A percentile compares a stretch with the other conserved stretches of the same genome.
Conservation (phyloP, 2,888 invertebrate species). For the Aspidiotus rigidus region DNA sequence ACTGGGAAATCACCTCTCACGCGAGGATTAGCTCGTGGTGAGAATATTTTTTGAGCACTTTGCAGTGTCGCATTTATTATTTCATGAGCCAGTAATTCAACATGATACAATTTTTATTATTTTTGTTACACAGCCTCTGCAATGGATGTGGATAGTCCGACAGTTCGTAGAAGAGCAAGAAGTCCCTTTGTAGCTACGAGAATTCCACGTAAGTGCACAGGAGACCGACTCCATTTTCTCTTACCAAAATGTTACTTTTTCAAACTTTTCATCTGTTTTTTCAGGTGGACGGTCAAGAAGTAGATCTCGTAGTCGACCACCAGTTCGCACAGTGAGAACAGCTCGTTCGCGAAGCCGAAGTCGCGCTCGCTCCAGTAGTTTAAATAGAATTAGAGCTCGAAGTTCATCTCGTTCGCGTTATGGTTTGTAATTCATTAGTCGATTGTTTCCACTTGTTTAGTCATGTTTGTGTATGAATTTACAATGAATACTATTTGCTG, state of each 20-base stretch:
- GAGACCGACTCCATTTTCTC: too few species aligned
- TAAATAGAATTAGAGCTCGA: conserved; percentile 7
- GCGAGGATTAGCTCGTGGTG: conserved; percentile 18
- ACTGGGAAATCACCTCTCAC: conserved; percentile 25
- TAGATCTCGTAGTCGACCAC: conserved; percentile 20
- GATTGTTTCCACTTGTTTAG: background rate
- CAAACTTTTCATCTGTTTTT: too few species aligned
- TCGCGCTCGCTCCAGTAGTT: conserved; percentile 14
- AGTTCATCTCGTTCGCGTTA: conserved; percentile 17
- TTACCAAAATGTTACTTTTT: too few species aligned
- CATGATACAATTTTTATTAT: conserved; percentile 3
- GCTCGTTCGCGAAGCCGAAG: conserved; percentile 21
- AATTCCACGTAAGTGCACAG: conserved; percentile 14
- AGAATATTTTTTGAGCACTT: background rate
- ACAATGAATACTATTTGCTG: background rate
- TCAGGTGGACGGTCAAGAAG: conserved; percentile 19
- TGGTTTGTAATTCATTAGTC: conserved; percentile 16
- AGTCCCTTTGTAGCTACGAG: conserved; percentile 20
- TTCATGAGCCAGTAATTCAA: background rate
- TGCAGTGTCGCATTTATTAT: background rate
- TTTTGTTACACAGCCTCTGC: conserved; percentile 4
- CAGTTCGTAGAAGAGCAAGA: conserved; percentile 17
- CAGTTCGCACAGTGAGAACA: conserved; percentile 2
- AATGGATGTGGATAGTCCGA: background rate
- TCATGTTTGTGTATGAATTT: background rate